These are phyloP conservation scores for Ctenodactylus gundi DNA, from an alignment of 2,113 vertebrate species.

Conservation along the genomic window DNA sequence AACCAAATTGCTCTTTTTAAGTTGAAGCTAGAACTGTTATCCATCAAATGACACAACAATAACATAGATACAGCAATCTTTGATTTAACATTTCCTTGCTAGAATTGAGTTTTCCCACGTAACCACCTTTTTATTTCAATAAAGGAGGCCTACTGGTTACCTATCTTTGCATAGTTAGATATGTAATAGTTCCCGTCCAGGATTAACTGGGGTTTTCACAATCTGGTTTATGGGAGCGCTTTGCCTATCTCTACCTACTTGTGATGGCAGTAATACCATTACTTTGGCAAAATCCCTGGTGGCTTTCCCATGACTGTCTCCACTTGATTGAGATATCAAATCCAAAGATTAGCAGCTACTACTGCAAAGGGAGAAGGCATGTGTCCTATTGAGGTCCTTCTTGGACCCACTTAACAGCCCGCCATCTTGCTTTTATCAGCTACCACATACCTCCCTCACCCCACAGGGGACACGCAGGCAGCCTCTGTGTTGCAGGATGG, in stretches of 20 bases:
- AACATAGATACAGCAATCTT: neutral
- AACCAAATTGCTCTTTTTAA: no score
- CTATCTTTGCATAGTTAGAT: neutral
- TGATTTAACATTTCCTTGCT: neutral
- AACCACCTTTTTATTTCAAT: neutral
- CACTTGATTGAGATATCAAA: neutral
- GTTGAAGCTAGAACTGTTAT: no score
- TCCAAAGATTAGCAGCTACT: no score
- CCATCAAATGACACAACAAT: no score
- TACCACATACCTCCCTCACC: no score
- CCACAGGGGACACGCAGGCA: neutral
- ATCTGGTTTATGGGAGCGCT: neutral
- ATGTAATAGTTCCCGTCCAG: no score
- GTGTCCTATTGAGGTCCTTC: neutral
- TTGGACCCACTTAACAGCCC: neutral
- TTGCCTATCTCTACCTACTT: neutral
- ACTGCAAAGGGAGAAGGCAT: neutral
- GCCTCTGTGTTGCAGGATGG: neutral
- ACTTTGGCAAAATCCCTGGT: no score
- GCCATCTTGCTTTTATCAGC: no score
- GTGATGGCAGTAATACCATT: neutral
- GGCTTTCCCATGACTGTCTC: neutral
- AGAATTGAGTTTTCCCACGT: neutral
- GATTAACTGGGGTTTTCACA: neutral
- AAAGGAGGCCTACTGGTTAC: neutral